Evolutionary conservation across 2,113 vertebrate species (phyloP), one percentile per base, ranked within the genome.

Genomic region (Hypanus sabinus): DNA sequence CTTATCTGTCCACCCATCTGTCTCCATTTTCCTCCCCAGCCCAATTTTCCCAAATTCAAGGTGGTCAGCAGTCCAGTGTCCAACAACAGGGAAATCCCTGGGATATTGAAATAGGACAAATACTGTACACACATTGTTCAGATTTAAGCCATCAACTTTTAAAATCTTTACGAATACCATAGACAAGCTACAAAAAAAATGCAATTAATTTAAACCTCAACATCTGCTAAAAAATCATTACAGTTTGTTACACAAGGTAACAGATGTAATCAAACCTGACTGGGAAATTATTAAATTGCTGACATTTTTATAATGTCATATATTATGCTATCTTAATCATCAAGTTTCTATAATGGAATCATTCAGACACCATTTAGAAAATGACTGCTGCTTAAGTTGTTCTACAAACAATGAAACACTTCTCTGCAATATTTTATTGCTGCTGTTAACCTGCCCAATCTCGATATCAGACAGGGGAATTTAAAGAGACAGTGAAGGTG

Each of bases 201-300:
- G 5, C 30, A 90, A 62, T 3, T n/a, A 90, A 9, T 14, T 33
- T 90, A 90, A 90, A 65, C 46, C 30, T 33, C 55, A 87, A 24
- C 83, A 87, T 57, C 60, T 33, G 30, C 36, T 65, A 65, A 65
- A 88, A n/a, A n/a, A 88, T 20, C 14, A 90, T 90, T 90, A 62
- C 85, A 83, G 79, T n/a, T 90, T 90, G 60, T 10, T 65, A 36
- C 33, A 68, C 57, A 24, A 57, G 24, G 46, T 60, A 55, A 62
- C 60, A 90, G 85, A 36, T 90, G 33, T 90, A 90, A 90, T 33
- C 60, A 65, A 90, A 62, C 33, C 60, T 65, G 85, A 24, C n/a
- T 65, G 1, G 60, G n/a, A 33, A 90, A 90, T 90, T n/a, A 65
- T 65, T 90, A 65, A 90, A 65, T 90, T 65, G 30, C 85, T 65